These are phyloP conservation scores for Suncus etruscus DNA, from an alignment of 2,113 vertebrate genomes.

Conservation along the genomic window DNA sequence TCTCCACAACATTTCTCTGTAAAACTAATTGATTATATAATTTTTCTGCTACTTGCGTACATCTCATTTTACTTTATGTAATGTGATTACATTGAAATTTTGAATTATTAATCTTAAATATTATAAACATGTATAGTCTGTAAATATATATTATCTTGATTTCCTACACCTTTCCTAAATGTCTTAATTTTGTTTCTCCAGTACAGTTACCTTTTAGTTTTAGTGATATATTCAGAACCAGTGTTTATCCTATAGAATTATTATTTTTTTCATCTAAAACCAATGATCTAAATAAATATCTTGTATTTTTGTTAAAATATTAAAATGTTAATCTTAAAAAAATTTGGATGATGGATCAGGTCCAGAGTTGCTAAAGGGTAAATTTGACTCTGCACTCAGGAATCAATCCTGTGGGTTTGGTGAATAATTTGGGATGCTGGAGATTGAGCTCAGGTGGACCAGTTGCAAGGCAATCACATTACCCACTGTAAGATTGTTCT, in stretches of 20 bases:
- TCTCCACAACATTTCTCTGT: rapidly evolving
- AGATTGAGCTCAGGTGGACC: too few species aligned
- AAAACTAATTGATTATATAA: background rate
- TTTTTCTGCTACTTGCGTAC: background rate
- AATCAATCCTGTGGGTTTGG: too few species aligned
- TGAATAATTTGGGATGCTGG: too few species aligned
- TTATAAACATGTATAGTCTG: background rate
- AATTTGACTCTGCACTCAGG: too few species aligned
- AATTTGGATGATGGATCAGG: too few species aligned
- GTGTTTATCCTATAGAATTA: background rate
- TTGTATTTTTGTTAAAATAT: too few species aligned
- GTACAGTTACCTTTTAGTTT: background rate
- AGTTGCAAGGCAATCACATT: too few species aligned
- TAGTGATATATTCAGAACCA: background rate
- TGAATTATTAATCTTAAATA: conserved; percentile 1
- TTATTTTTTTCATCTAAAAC: background rate
- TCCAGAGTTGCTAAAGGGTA: too few species aligned
- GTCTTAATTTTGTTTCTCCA: background rate
- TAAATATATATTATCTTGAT: background rate
- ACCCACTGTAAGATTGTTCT: background rate
- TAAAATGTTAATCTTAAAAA: too few species aligned
- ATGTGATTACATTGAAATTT: background rate
- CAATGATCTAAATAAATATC: background rate
- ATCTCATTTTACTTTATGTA: background rate
- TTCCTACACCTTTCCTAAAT: background rate